Evolutionary conservation across 2,888 invertebrate species (phyloP), one percentile per base, ranked within the genome.

Genomic region (Emesis furor): DNA sequence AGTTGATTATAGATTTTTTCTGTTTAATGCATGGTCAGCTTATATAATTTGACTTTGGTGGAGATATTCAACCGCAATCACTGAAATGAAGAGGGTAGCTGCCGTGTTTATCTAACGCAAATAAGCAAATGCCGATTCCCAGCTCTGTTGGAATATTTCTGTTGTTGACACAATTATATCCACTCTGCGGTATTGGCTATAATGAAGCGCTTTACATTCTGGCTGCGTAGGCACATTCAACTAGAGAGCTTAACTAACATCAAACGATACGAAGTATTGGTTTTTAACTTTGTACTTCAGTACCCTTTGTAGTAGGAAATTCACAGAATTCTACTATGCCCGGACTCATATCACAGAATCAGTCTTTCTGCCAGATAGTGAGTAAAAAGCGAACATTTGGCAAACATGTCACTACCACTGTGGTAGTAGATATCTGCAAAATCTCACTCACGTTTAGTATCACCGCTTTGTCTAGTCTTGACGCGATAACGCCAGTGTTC

Each of bases 61-160:
- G 32, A 65, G 32, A 65, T 65, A 62, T 62, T 30, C 65, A 65
- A 14, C 65, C 30, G 24, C 65, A 65, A 65, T 30, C 14, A 59
- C 59, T 4, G 24, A 30, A 65, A 32, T 65, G 32, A 65, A 65
- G 32, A 65, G 65, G 89, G 89, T 85, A 89, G 85, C 89, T 89
- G 90, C 85, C 86, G 78, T 91, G 90, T 93, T 93, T 91, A 86
- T 91, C 84, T 86, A 80, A 83, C 83, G 89, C 93, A 93, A 94
- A 94, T 91, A 93, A 79, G 72, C 42, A 62, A 84, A 88, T 83
- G 88, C 80, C 92, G 92, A 92, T 92, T 92, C 90, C 86, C 90
- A 82, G 88, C 91, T 92, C 93, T 94, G 94, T 94, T 94, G 92
- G 93, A 93, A 94, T 65, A 14, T 65, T 32, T 65, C 65, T 65